Percentiles rank a stretch among this genome's conserved stretches.
phyloP scores from a whole-genome alignment of 2,797 vertebrate genomes.

The Triplophysa yarkandensis region DNA sequence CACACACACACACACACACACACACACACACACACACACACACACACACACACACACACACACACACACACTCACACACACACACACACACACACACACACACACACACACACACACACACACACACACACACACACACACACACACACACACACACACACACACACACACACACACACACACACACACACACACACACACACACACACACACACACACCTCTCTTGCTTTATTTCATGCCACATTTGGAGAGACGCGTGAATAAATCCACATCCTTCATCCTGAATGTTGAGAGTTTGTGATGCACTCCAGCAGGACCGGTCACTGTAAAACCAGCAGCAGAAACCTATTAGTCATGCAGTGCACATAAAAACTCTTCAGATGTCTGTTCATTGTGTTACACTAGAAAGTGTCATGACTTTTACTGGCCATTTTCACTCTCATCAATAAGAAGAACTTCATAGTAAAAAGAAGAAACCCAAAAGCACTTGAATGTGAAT shows the following conservation, averaged over 20 bases:
- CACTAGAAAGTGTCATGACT: background rate
- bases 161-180: slow-evolving; percentile 39
- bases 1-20: slow-evolving; percentile 28
- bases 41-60: slow-evolving; percentile 32
- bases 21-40: slow-evolving; percentile 28
- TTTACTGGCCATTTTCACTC: background rate
- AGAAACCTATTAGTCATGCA: background rate
- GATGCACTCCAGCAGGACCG: background rate
- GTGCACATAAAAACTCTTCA: background rate
- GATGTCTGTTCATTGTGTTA: background rate
- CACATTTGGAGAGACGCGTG: background rate
- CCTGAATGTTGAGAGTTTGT: slow-evolving; percentile 1
- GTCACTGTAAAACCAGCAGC: background rate
- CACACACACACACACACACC: slow-evolving; percentile 17
- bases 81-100: slow-evolving; percentile 28
- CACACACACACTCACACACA: slow-evolving; percentile 22
- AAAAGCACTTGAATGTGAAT: background rate
- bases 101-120: slow-evolving; percentile 28
- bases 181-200: slow-evolving; percentile 16
- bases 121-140: slow-evolving; percentile 32
- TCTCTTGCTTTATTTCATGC: slow-evolving; percentile 2
- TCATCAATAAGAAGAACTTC: background rate
- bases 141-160: slow-evolving; percentile 32
- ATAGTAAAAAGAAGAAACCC: background rate
- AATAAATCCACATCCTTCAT: background rate